Base-by-base conservation (phyloP, 1,140 invertebrate genomes). In the Chrysopa pallens region DNA sequence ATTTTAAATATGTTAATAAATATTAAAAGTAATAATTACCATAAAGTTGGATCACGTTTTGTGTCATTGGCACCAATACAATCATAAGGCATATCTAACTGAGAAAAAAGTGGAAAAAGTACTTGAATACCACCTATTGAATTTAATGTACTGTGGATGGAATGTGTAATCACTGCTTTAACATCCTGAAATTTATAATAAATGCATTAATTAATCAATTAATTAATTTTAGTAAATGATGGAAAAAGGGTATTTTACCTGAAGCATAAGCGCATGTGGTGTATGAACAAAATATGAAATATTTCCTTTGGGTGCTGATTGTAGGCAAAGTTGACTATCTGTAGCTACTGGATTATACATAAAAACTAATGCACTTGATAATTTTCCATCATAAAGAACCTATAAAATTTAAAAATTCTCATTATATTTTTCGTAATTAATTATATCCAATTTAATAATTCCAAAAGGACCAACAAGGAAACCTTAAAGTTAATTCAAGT, bases 281-380 rank as follows among this genome's bases (percentile, higher is more conserved):
- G 92, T 94, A 72, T 98, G 95, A 55, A 97, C 89, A 74, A 98
- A 98, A 69, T 91, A 96, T 51, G 88, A 88, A 50, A 83, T 72
- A 64, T 95, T 96, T 61, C 90, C 87, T 73, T 96, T 97, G 42
- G 93, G 90, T 43, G 89, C 88, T 44, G 91, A 94, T 67, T 98
- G 93, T 45, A 98, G 73, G 71, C 94, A 98, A 37, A 98, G 73
- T 65, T 98, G 94, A 55, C 90, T 90, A 66, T 98, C 93, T 35
- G 87, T 92, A 40, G 95, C 94, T 54, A 98, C 94, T 39, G 96
- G 95, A 67, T 97, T 98, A 71, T 98, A 99, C 84, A 98, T 95
- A 66, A 98, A 98, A 52, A 98, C 89, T 57, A 99, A 90, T 50
- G 87, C 84, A 53, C 79, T 85, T 46, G 92, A 94, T 53, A 99